Base-by-base conservation (phyloP, 2,797 vertebrate genomes). In the Mycteria americana region DNA sequence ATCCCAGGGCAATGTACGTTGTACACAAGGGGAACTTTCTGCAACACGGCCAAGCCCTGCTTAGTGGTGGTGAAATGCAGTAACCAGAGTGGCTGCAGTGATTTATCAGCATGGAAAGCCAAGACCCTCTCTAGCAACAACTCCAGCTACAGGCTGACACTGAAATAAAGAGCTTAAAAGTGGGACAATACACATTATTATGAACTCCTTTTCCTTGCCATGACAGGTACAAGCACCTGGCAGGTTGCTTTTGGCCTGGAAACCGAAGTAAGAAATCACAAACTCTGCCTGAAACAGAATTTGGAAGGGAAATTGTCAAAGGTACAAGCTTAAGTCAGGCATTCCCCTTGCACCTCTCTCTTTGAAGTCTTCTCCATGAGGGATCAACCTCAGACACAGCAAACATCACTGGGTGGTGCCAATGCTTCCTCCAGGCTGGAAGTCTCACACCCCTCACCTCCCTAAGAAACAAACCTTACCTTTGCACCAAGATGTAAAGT, bases 381-480 rank as follows among this genome's bases (percentile, higher is more conserved):
- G 23, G 60, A 81, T 30, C 30, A 67, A 41, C 21, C 43, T 57
- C 51, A 70, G 62, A 41, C 2, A 2, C 69, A 56, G 45, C 64
- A 86, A 79, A 23, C 5, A 60, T 3, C 35, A 35, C 25, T 14
- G 53, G 0, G 0, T 3, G 12, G 31, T 27, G 21, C 21, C 41
- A 35, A 23, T 0, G 4, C 5, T 18, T 37, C 53, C 51, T 51
- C 51, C 63, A 28, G 45, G 81, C 30, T 69, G 18, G 31, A 43
- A 76, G 51, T 46, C n/a, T 24, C 35, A 59, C 22, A 78, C 4
- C 8, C 24, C 31, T 69, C 56, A 45, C 11, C 31, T 39, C 8
- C 27, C 30, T 11, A n/a, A 48, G 41, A 72, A 64, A 24, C 31
- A 70, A 67, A 63, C 2, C 15, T 39, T 7, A 6, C 4, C 3